Conservation (phyloP, 2,797 vertebrate genomes). For the Sciurus carolinensis region DNA sequence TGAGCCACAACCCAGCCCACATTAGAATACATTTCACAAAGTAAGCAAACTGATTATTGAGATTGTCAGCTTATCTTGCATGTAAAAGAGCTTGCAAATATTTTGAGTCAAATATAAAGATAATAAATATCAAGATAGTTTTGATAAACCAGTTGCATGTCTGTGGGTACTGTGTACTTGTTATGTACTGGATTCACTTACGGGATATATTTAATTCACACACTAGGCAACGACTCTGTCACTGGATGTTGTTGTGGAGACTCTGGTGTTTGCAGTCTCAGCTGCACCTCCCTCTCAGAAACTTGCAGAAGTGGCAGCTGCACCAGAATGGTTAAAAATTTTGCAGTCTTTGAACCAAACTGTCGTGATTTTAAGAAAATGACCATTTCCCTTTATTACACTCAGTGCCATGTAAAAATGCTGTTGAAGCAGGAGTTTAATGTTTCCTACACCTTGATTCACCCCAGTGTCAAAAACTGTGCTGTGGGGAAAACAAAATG, state of each 20-base stretch:
- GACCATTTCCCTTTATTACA: not conserved
- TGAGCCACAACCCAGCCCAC: too few species aligned
- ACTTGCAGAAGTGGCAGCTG: not conserved
- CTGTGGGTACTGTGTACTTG: not conserved
- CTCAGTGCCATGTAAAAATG: not conserved
- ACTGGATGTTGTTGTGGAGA: rapidly evolving
- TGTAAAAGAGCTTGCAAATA: not conserved
- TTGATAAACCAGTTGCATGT: not conserved
- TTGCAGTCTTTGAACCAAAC: not conserved
- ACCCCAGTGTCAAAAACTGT: not conserved
- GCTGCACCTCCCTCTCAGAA: not conserved
- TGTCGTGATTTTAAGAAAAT: not conserved
- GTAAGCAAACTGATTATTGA: not conserved
- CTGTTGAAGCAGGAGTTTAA: not conserved
- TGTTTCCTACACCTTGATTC: not conserved
- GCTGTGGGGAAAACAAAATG: not conserved
- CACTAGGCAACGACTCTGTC: not conserved
- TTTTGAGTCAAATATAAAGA: conserved; percentile 3
- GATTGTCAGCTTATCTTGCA: not conserved
- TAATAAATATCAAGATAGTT: not conserved
- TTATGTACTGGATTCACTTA: not conserved
- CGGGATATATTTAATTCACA: not conserved
- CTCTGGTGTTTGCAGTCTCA: not conserved
- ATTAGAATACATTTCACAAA: not conserved
- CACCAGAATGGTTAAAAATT: not conserved